Base-by-base conservation (phyloP, 2,888 invertebrate species). In the Neuroscelio doddi region DNA sequence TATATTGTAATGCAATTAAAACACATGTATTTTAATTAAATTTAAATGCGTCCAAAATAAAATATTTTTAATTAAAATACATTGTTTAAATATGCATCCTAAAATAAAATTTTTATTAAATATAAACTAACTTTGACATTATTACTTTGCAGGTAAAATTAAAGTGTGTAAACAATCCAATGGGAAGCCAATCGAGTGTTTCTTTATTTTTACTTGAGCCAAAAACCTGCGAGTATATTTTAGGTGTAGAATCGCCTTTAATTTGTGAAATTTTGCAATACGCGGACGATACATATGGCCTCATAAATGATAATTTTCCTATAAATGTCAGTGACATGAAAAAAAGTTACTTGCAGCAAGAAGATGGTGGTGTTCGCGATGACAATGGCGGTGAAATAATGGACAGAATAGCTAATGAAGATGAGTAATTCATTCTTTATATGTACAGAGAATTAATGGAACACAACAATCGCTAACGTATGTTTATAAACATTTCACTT, bases 231-330 rank as follows among this genome's bases (percentile, higher is more conserved):
- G 94, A 96, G 85, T 98, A 98, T 82, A 92, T 96, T 51, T 86
- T 99, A 47, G 95, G 94, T n/a, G 95, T 98, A 0, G 97, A 98
- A 81, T 96, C 97, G 0, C 92, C 94, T 0, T 85, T 97, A 5
- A 92, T 98, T 72, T 97, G 97, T 85, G 90, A 93, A 75, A 90
- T 97, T 68, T 84, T 97, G 47, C 89, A 92, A 1, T 86, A 90
- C 66, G 94, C 93, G 0, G 95, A 97, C 83, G 91, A 93, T 17
- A 87, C 92, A 77, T 76, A 78, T 45, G 97, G 96, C 1, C 85
- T 95, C 1, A 86, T 90, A 1, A 85, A 84, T 65, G 80, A 80
- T 17, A 79, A 83, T 39, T 68, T 76, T 1, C 66, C 73, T 14
- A 42, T 76, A 0, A 74, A 78, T 50, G 76, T 78, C 8, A 73